These are phyloP conservation scores for Amiota minor DNA, from an alignment of 2,888 invertebrate species.

Conservation along the genomic window DNA sequence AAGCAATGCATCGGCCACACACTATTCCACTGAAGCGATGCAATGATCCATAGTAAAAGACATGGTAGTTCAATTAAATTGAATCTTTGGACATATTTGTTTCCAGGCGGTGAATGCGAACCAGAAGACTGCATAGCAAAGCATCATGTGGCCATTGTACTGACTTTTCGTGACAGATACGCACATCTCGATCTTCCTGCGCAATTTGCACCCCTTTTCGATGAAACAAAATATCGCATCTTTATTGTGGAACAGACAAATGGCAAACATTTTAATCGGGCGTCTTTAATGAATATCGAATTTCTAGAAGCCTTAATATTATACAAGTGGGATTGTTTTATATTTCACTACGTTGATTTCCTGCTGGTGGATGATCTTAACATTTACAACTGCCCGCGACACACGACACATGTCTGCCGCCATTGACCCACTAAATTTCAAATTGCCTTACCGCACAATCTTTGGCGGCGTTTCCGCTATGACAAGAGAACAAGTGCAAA, in stretches of 20 bases:
- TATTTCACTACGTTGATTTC: constrained; percentile 97
- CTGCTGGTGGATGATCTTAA: constrained; percentile 94
- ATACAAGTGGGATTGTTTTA: constrained; percentile 87
- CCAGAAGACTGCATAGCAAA: constrained; percentile 83
- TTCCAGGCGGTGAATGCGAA: constrained; percentile 87
- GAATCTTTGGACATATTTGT: constrained; percentile 81
- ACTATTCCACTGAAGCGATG: constrained; percentile 38
- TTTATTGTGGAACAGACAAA: constrained; percentile 90
- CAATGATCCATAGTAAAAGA: constrained; percentile 54
- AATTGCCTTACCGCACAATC: constrained; percentile 89
- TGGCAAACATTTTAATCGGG: constrained; percentile 86
- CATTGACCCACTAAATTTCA: constrained; percentile 87
- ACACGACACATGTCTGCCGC: constrained; percentile 95
- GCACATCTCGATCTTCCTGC: constrained; percentile 89
- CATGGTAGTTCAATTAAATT: constrained; percentile 77
- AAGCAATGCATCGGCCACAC: constrained; percentile 41
- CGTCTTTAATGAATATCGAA: constrained; percentile 97
- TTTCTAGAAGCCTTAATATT: constrained; percentile 89
- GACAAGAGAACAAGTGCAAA: constrained; percentile 86
- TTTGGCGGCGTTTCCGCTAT: constrained; percentile 97
- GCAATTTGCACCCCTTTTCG: constrained; percentile 94
- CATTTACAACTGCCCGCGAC: constrained; percentile 91
- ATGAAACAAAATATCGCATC: constrained; percentile 95
- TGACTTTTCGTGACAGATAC: constrained; percentile 91
- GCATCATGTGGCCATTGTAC: constrained; percentile 90